Conservation (phyloP, 2,797 vertebrate species). For the Tadarida brasiliensis region DNA sequence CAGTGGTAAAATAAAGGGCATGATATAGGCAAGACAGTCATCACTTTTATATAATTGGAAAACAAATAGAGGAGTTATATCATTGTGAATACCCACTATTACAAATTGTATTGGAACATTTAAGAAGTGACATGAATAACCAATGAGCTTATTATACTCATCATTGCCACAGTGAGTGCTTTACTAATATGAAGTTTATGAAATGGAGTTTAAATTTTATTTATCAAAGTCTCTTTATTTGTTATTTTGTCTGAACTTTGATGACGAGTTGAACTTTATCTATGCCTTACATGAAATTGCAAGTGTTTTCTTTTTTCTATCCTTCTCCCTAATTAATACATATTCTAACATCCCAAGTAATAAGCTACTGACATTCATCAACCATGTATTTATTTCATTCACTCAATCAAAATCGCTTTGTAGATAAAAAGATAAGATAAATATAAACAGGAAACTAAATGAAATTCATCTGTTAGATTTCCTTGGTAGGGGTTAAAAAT, state of each 20-base stretch:
- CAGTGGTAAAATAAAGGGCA: slow-evolving; percentile 8
- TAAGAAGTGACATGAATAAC: slow-evolving; percentile 30
- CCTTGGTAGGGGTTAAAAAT: not conserved
- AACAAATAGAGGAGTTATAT: slow-evolving; percentile 47
- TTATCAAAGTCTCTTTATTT: not conserved
- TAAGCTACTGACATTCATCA: not conserved
- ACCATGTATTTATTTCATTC: not conserved
- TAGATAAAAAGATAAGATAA: not conserved
- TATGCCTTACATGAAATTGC: not conserved
- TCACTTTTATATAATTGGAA: slow-evolving; percentile 43
- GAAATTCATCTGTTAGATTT: not conserved
- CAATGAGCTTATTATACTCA: not conserved
- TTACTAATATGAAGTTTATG: not conserved
- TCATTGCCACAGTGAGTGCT: not conserved
- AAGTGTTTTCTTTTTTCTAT: not conserved
- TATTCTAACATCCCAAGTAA: not conserved
- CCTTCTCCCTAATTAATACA: not conserved
- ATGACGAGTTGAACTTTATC: not conserved
- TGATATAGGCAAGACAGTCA: not conserved
- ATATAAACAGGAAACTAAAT: not conserved
- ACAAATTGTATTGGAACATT: slow-evolving; percentile 47
- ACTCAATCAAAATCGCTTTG: not conserved
- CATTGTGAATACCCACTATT: slow-evolving; percentile 33
- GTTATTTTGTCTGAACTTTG: not conserved
- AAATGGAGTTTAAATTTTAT: not conserved